phyloP scores from a whole-genome alignment of 2,888 invertebrate species.

The Perithous albicinctus region DNA sequence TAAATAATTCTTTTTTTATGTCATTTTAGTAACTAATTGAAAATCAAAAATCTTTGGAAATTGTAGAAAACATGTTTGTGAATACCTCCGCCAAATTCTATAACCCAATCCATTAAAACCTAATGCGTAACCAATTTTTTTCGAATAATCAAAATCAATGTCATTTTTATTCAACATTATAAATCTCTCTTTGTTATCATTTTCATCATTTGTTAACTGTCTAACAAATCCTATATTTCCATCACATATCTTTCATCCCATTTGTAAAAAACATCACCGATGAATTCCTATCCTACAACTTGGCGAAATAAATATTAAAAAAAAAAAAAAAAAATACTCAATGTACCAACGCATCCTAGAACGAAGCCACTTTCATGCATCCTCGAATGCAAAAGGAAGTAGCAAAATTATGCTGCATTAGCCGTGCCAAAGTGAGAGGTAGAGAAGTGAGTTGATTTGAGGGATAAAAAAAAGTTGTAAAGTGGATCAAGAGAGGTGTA shows the following conservation, averaged over 20 bases:
- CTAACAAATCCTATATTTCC: background rate
- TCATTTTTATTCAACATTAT: too few species aligned
- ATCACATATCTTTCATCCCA: background rate
- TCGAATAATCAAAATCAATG: too few species aligned
- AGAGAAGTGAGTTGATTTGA: background rate
- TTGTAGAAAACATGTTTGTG: too few species aligned
- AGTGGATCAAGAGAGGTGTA: constrained; percentile 32
- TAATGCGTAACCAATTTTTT: too few species aligned
- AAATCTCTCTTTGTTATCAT: too few species aligned
- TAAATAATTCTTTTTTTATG: too few species aligned
- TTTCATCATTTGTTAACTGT: too few species aligned
- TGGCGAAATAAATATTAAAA: too few species aligned
- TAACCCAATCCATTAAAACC: too few species aligned
- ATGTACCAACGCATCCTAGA: constrained; percentile 18
- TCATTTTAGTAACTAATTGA: too few species aligned
- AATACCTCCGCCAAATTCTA: too few species aligned
- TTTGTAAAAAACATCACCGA: background rate
- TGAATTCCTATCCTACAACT: background rate
- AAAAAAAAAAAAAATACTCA: constrained; percentile 24
- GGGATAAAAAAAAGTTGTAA: constrained; percentile 23
- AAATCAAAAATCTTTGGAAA: too few species aligned
- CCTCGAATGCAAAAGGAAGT: background rate
- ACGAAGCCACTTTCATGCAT: constrained; percentile 28
- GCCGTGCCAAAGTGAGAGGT: constrained; percentile 12
- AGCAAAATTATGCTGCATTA: constrained; percentile 10